Base-by-base conservation (phyloP, 2,113 vertebrate genomes). In the Bubo scandiacus region DNA sequence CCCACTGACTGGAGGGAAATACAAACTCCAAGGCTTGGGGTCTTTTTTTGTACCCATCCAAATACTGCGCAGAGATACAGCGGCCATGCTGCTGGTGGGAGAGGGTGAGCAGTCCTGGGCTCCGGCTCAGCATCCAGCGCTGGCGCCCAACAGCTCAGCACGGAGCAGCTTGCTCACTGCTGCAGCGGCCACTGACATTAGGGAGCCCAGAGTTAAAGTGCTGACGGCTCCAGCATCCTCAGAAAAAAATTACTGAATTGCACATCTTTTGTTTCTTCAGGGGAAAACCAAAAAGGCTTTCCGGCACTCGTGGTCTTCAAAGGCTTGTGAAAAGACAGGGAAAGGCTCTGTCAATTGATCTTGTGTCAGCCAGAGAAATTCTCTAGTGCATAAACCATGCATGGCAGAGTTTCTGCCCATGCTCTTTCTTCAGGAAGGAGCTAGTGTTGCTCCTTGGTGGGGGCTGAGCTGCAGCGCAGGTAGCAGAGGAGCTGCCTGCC, bases 141-240 rank as follows among this genome's bases (percentile, higher is more conserved):
- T 0, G 0, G 1, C 4, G 59, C 25, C 62, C 26, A 4, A 0
- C 3, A 5, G 36, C 72, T 47, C 1, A 0, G 84, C 27, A 0
- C 0, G 0, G 42, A 66, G 82, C 45, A 9, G 40, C 30, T 17
- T 16, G 19, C 45, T 55, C 14, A 2, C 13, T 32, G 78, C 78
- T 1, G 3, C 0, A 1, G 21, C 4, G 19, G 57, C n/a, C 7
- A 0, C n/a, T 6, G 40, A 23, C 11, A 3, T 4, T 1, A 57
- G 10, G 12, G n/a, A 91, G 47, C 57, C 16, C 70, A 10, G 81
- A 59, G 49, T 8, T 23, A 22, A 51, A 81, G 5, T 1, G 40
- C 58, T 72, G 81, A 66, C 7, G 54, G 85, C 34, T 73, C 47
- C 55, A 34, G 85, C 1, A 0, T 11, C 88, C 3, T 0, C 75